Percentiles rank a stretch among this genome's conserved stretches.
Evolutionary conservation across 1,140 invertebrate genomes (phyloP).

Genomic region (Trigoniulus corallinus): DNA sequence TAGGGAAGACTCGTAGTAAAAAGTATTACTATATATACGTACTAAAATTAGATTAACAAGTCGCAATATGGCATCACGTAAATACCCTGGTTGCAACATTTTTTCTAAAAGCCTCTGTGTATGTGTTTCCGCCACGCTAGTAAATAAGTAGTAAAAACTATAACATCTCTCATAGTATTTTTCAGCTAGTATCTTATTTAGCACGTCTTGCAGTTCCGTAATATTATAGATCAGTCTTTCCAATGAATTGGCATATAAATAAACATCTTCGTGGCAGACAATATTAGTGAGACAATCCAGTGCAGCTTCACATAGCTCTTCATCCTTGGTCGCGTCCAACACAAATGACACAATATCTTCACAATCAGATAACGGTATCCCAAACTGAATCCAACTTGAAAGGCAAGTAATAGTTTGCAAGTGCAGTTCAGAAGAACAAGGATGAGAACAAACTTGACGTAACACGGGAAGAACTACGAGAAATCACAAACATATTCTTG

Average conservation of each 20-base stretch:
- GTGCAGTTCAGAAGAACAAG: conserved; percentile 14
- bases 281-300: conserved; percentile 40
- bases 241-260: conserved; percentile 28
- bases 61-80: conserved; percentile 25
- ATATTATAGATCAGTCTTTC: conserved; percentile 33
- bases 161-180: conserved; percentile 25
- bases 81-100: conserved; percentile 24
- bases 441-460: conserved; percentile 9
- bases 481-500: not conserved
- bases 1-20: no score
- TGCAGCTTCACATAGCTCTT: conserved; percentile 36
- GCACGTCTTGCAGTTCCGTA: conserved; percentile 22
- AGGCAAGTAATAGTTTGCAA: conserved; percentile 38
- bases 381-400: conserved; percentile 42
- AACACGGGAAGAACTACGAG: conserved; percentile 22
- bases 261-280: conserved; percentile 35
- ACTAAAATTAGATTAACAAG: conserved; percentile 43
- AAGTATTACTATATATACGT: no score
- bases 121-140: conserved; percentile 44
- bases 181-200: conserved; percentile 19
- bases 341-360: conserved; percentile 25
- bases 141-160: conserved; percentile 40
- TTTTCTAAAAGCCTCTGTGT: conserved; percentile 38
- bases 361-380: conserved; percentile 21
- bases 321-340: conserved; percentile 23